phyloP scores from a whole-genome alignment of 1,140 invertebrate genomes.

The Acarapis woodi region DNA sequence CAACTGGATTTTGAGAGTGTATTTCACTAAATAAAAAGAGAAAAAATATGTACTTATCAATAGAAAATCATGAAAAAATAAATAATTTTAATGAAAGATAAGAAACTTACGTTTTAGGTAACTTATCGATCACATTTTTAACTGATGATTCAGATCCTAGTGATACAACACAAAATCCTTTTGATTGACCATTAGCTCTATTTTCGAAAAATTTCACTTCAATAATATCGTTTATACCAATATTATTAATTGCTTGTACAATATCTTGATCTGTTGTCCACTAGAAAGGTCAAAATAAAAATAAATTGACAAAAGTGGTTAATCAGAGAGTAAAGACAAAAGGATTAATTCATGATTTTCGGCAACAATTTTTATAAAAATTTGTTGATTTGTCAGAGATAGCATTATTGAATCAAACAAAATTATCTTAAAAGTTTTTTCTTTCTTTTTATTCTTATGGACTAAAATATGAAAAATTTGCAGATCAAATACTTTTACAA shows the following conservation, averaged over 20 bases:
- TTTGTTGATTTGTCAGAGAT: too few species aligned
- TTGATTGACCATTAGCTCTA: constrained; percentile 91
- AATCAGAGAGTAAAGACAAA: too few species aligned
- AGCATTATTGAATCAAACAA: too few species aligned
- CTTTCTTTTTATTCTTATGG: too few species aligned
- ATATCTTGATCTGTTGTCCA: constrained; percentile 96
- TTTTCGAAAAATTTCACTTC: constrained; percentile 99
- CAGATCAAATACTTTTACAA: too few species aligned
- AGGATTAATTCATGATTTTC: too few species aligned
- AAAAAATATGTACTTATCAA: too few species aligned
- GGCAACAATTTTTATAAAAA: too few species aligned
- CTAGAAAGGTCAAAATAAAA: constrained; percentile 24
- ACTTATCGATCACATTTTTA: constrained; percentile 57
- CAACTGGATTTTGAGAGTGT: constrained; percentile 73
- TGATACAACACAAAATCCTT: constrained; percentile 80
- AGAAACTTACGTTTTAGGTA: constrained; percentile 38
- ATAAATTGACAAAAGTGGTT: constrained; percentile 5
- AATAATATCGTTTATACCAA: constrained; percentile 72
- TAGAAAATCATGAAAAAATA: constrained; percentile 3
- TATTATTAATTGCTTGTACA: constrained; percentile 44
- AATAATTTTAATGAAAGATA: constrained; percentile 4
- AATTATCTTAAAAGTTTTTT: too few species aligned
- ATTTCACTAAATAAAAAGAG: constrained; percentile 27
- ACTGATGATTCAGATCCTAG: constrained; percentile 71
- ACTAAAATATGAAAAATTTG: too few species aligned